Evolutionary conservation across 2,888 invertebrate genomes (phyloP).

Genomic region (Drosophila borealis): DNA sequence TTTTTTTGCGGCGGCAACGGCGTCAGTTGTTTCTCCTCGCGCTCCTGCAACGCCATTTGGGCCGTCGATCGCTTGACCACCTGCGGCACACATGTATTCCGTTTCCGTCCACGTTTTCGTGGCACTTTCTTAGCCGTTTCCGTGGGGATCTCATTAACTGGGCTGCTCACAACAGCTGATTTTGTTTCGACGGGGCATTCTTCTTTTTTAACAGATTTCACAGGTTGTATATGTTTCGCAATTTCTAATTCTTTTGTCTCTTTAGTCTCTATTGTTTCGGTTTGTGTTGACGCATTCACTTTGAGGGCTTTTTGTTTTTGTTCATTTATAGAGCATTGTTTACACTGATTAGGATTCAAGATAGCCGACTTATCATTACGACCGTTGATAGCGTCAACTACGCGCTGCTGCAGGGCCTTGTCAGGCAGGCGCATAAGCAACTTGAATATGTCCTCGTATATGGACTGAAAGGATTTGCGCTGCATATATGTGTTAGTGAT

Average conservation of each 20-base stretch:
- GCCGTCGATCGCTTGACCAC: conserved; percentile 79
- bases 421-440: conserved; percentile 80
- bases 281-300: conserved; percentile 61
- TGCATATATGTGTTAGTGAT: conserved; percentile 61
- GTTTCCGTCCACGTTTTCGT: conserved; percentile 70
- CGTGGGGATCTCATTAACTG: neutral
- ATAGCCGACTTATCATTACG: conserved; percentile 61
- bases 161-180: neutral
- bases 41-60: conserved; percentile 63
- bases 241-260: neutral
- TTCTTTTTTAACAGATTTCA: conserved; percentile 17
- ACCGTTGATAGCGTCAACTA: conserved; percentile 81
- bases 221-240: neutral
- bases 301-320: conserved; percentile 37
- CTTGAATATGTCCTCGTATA: conserved; percentile 78
- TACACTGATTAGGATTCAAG: conserved; percentile 48
- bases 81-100: conserved; percentile 77
- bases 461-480: conserved; percentile 68
- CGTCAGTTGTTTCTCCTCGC: conserved; percentile 72
- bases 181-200: neutral
- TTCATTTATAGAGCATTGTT: conserved; percentile 41
- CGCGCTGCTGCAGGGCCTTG: conserved; percentile 76
- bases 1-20: conserved; percentile 48
- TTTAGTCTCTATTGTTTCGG: conserved; percentile 45
- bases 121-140: conserved; percentile 26